phyloP scores from a whole-genome alignment of 2,113 vertebrate species.

The Anolis sagrei region DNA sequence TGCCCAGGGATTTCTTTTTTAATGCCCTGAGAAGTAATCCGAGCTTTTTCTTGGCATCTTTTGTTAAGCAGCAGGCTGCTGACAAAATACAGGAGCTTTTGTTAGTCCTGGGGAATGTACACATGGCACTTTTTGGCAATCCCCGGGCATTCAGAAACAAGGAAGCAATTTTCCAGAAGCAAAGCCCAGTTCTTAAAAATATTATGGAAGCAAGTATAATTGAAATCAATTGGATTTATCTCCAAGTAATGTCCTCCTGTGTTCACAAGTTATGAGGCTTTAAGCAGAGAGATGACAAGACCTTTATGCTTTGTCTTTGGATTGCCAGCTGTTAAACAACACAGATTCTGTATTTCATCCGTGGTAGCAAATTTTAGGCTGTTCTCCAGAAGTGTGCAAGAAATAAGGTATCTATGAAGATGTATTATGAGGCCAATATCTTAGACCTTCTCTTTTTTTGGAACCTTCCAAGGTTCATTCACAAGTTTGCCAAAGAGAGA shows the following conservation, averaged over 20 bases:
- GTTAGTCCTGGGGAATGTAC: background rate
- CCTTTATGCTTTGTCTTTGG: background rate
- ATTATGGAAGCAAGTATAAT: background rate
- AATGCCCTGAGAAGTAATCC: background rate
- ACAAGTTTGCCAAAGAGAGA: background rate
- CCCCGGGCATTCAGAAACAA: constrained; percentile 4
- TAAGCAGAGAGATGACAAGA: background rate
- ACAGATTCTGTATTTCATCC: background rate
- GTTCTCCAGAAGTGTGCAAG: background rate
- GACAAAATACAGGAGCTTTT: constrained; percentile 31
- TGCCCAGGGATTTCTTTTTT: constrained; percentile 20
- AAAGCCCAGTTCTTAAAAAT: background rate
- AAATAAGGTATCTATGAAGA: background rate
- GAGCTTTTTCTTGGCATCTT: constrained; percentile 12
- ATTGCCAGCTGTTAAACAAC: background rate
- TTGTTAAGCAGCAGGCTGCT: background rate
- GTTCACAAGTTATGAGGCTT: background rate
- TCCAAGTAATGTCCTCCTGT: background rate
- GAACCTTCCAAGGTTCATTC: background rate
- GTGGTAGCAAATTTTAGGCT: background rate
- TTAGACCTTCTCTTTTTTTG: background rate
- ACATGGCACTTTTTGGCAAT: constrained; percentile 9
- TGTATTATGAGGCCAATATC: background rate
- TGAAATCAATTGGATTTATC: background rate
- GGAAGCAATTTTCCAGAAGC: constrained; percentile 7